Percentiles rank a stretch among this genome's conserved stretches.
Evolutionary conservation across 1,140 invertebrate genomes (phyloP).

Genomic region (Drosophila ambigua): DNA sequence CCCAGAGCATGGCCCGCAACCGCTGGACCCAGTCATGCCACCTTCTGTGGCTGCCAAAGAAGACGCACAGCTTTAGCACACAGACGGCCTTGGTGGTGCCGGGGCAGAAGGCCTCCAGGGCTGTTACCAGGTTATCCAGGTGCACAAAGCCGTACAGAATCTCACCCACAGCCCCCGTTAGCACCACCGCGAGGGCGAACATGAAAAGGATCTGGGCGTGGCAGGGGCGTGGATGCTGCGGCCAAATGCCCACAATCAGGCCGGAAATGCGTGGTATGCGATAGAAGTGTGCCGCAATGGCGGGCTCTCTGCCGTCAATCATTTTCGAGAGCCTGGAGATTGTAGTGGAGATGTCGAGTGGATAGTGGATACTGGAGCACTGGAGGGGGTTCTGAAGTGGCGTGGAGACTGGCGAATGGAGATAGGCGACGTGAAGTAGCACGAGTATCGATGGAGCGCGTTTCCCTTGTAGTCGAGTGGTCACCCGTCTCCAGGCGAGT

Average conservation of each 20-base stretch:
- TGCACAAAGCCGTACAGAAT: constrained; percentile 62
- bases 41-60: constrained; percentile 56
- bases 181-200: constrained; percentile 59
- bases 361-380: not conserved
- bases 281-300: constrained; percentile 63
- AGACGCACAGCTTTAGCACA: constrained; percentile 66
- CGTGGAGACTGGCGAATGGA: constrained; percentile 10
- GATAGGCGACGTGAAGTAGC: no score
- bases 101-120: constrained; percentile 77
- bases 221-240: constrained; percentile 40
- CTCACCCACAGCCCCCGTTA: constrained; percentile 68
- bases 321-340: constrained; percentile 29
- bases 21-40: constrained; percentile 55
- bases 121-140: constrained; percentile 62
- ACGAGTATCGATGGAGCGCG: constrained; percentile 22
- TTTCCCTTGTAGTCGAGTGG: constrained; percentile 18
- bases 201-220: constrained; percentile 40
- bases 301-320: constrained; percentile 33
- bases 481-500: constrained; percentile 38
- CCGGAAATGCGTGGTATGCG: constrained; percentile 63
- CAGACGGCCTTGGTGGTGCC: constrained; percentile 74
- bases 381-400: constrained; percentile 31
- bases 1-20: constrained; percentile 51
- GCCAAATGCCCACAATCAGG: constrained; percentile 71
- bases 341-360: constrained; percentile 2